Base-by-base conservation (phyloP, 1,140 invertebrate genomes). In the Achatina immaculata region DNA sequence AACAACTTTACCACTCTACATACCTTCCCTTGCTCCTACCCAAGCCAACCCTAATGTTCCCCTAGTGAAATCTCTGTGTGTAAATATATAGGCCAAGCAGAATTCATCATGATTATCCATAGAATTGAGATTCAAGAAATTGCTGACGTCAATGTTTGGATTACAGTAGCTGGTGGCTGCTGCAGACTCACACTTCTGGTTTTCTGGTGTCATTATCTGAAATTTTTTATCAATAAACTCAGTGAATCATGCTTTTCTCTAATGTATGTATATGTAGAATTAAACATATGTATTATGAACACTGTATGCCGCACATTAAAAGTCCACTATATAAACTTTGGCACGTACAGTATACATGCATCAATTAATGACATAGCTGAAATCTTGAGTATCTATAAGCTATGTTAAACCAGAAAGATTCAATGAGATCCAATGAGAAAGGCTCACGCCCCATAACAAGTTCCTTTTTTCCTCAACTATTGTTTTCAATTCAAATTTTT, bases 71-170 rank as follows among this genome's bases (percentile, higher is more conserved):
- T 99, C 98, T 86, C 98, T 94, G 91, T 99, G 99, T 0, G 99
- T 99, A 91, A 99, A 99, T 42, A 99, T 96, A 90, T 99, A 99
- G 16, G 98, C 98, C 58, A 99, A 93, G 91, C 99, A 99, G 92
- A 99, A 99, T 88, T 96, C 96, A 87, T 98, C 96, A 90, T 99
- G 98, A 92, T 99, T 97, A 40, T 95, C 95, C 69, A 99, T 93
- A 14, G 98, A 99, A 91, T 99, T 98, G 34, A 99, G 93, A 92
- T 99, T 99, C 58, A 99, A 93, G 92, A 99, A 99, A 93, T 99
- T 99, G 85, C 97, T 99, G 69, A 99, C 98, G 91, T 99, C 98
- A 86, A 99, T 98, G 90, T 99, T 99, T 88, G 96, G 95, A 88
- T 96, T 94, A 91, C 98, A 99, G 91, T 99, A 99, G 71, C 96